These are phyloP conservation scores for Cisticola juncidis DNA, from an alignment of 2,113 vertebrate species.

Conservation along the genomic window DNA sequence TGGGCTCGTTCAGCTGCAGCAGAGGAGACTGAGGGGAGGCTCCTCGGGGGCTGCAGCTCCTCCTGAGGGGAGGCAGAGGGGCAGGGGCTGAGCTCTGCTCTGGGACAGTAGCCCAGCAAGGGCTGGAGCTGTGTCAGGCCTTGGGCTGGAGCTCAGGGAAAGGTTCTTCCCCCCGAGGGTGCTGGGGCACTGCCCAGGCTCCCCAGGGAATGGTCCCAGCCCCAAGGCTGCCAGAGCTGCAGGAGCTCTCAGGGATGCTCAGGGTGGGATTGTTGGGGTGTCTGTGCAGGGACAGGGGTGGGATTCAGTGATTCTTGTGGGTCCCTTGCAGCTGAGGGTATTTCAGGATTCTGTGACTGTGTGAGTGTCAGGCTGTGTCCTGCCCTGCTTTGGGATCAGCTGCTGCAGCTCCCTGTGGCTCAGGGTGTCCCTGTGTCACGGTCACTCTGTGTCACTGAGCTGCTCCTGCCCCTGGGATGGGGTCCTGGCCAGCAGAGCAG, in stretches of 20 bases:
- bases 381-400: background rate
- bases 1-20: background rate
- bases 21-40: background rate
- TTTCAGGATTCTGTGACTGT: background rate
- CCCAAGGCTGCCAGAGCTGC: background rate
- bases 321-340: background rate
- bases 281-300: background rate
- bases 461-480: background rate
- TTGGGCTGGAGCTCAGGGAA: background rate
- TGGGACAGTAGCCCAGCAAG: background rate
- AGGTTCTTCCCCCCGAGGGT: background rate
- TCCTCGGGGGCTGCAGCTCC: background rate
- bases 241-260: background rate
- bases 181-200: background rate
- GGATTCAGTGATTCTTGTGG: rapidly evolving
- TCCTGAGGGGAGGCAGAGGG: background rate
- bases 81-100: background rate
- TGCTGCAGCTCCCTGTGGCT: rapidly evolving
- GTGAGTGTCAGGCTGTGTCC: background rate
- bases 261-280: background rate
- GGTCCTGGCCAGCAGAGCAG: rapidly evolving
- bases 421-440: rapidly evolving
- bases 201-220: background rate
- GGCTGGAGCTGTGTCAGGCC: background rate
- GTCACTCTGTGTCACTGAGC: rapidly evolving